phyloP scores from a whole-genome alignment of 1,140 invertebrate genomes.

The Ooceraea biroi region DNA sequence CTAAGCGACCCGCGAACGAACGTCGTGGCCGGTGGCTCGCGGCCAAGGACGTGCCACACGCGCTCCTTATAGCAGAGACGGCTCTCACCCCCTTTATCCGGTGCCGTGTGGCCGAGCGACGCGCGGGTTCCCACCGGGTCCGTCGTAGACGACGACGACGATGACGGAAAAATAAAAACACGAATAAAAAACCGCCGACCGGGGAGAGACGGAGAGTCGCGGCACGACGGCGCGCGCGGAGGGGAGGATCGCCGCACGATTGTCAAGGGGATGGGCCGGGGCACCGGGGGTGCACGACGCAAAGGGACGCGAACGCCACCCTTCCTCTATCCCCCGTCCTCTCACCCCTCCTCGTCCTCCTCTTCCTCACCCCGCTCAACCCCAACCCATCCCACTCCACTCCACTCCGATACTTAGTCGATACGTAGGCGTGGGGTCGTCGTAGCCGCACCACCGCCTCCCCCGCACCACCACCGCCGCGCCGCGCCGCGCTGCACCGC shows the following conservation, averaged over 20 bases:
- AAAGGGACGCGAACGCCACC: slow-evolving; percentile 55
- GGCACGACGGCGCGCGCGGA: slow-evolving; percentile 52
- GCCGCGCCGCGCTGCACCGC: slow-evolving; percentile 16
- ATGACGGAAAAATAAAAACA: slow-evolving; percentile 59
- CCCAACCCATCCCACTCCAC: slow-evolving; percentile 54
- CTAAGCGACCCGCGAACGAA: slow-evolving; percentile 5
- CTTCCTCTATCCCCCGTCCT: slow-evolving; percentile 53
- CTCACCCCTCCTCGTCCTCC: slow-evolving; percentile 9
- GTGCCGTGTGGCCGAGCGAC: not conserved
- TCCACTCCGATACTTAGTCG: slow-evolving; percentile 76
- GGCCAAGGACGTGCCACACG: slow-evolving; percentile 24
- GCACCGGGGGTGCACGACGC: slow-evolving; percentile 46
- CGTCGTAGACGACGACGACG: not conserved
- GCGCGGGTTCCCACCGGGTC: not conserved
- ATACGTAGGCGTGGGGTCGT: slow-evolving; percentile 75
- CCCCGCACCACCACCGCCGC: no score
- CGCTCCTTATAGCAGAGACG: slow-evolving; percentile 28
- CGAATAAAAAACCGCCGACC: slow-evolving; percentile 56
- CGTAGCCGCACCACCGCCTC: slow-evolving; percentile 76
- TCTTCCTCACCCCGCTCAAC: not conserved
- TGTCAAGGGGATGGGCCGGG: slow-evolving; percentile 66
- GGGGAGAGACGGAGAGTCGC: slow-evolving; percentile 57
- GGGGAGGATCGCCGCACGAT: slow-evolving; percentile 46
- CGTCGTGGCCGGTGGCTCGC: not conserved
- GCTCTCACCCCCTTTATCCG: not conserved